These are phyloP conservation scores for Cynopterus brachyotis DNA, from an alignment of 2,113 vertebrate genomes.

Conservation along the genomic window DNA sequence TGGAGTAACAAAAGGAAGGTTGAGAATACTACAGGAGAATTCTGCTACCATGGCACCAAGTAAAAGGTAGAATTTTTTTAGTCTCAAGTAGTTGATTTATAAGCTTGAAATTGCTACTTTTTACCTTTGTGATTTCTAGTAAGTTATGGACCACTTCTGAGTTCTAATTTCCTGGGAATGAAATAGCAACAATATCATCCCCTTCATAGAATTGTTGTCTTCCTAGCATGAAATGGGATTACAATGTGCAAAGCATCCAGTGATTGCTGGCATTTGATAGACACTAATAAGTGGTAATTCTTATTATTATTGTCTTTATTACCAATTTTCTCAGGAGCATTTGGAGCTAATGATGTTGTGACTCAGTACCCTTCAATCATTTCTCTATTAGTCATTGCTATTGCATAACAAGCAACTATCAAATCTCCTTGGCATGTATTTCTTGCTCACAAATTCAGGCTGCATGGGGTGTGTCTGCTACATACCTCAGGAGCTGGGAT, in stretches of 20 bases:
- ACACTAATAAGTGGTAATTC: constrained; percentile 26
- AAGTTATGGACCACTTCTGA: not conserved
- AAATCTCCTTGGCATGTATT: not conserved
- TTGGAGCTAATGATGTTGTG: not conserved
- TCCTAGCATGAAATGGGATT: constrained; percentile 9
- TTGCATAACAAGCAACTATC: not conserved
- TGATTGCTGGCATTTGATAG: constrained; percentile 20
- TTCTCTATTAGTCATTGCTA: constrained; percentile 16
- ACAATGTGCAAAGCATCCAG: not conserved
- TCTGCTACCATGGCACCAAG: not conserved
- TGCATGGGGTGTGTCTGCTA: not conserved
- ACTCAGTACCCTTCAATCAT: constrained; percentile 12
- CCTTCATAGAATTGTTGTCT: not conserved
- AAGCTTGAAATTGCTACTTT: not conserved
- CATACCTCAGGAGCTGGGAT: not conserved
- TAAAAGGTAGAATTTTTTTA: not conserved
- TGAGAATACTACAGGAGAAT: not conserved
- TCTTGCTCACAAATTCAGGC: not conserved
- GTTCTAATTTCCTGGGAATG: not conserved
- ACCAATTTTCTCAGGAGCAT: constrained; percentile 6
- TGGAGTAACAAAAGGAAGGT: not conserved
- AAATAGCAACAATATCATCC: not conserved
- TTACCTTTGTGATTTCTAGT: not conserved
- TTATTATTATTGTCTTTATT: constrained; percentile 26
- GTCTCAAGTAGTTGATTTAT: not conserved